Evolutionary conservation across 2,113 vertebrate species (phyloP), one percentile per base, ranked within the genome.

Genomic region (Cacatua alba): DNA sequence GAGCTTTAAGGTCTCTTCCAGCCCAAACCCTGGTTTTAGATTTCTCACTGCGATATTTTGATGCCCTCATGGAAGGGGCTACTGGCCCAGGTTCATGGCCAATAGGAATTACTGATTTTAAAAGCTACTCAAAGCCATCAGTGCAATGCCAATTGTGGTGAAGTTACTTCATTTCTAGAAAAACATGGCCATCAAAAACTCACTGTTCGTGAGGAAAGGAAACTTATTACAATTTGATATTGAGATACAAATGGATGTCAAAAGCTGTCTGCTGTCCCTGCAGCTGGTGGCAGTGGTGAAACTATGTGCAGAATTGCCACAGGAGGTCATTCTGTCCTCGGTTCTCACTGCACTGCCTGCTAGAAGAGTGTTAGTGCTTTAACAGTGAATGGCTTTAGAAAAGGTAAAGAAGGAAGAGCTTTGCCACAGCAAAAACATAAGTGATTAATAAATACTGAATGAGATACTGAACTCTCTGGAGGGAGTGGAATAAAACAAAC

Each of bases 301-400:
- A 31, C 72, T 86, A 8, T 48, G 37, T 39, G 48, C n/a, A 3
- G 43, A 19, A 2, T 75, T 95, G 93, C 97, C 97, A 90, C 92
- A 71, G 9, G 97, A 93, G 95, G 96, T 97, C 95, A 87, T 92
- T 9, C 23, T 64, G 59, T 39, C 46, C 89, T 77, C n/a, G 3
- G 55, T 9, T 53, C 53, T 93, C 52, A 1, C 52, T 75, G 57
- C 3, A 35, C 64, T 46, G 87, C 63, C 82, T 63, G 29, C 11
- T 13, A n/a, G 51, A 33, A 18, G 53, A 86, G 41, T 29, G 0
- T 19, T 25, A 5, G 77, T 19, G 31, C 62, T 83, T n/a, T 43
- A 46, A 9, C 51, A 26, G 52, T 28, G 59, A 86, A 33, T 4
- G 83, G 59, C 69, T 82, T 51, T 84, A 63, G 83, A 28, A 57